These are phyloP conservation scores for Python bivittatus DNA, from an alignment of 2,113 vertebrate genomes.

Conservation along the genomic window DNA sequence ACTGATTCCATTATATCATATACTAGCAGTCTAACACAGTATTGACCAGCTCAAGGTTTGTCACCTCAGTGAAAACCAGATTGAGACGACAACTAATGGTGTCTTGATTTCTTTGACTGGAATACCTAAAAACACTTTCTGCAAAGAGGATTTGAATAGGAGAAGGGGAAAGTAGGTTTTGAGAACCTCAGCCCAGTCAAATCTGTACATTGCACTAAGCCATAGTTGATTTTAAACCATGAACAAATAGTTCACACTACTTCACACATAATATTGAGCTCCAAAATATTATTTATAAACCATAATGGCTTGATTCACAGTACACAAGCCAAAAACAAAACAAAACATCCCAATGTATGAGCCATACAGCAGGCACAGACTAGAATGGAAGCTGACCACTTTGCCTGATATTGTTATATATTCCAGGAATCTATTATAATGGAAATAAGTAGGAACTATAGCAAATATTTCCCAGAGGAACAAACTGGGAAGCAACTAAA, in stretches of 20 bases:
- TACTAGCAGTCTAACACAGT: background rate
- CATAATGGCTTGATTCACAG: background rate
- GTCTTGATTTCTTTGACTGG: background rate
- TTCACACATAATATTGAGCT: background rate
- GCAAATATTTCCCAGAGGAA: background rate
- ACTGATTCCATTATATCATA: background rate
- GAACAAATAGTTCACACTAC: background rate
- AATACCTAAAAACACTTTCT: background rate
- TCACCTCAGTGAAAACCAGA: background rate
- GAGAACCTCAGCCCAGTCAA: background rate
- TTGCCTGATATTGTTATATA: background rate
- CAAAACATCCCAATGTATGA: background rate
- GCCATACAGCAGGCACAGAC: background rate
- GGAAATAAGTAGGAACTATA: background rate
- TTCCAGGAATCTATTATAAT: background rate
- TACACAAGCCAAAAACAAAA: background rate
- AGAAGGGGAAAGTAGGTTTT: background rate
- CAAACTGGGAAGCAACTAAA: background rate
- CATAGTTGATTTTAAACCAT: background rate
- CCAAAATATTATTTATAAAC: background rate
- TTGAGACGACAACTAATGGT: background rate
- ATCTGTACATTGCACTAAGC: background rate
- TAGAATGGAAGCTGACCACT: background rate
- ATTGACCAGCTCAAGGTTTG: background rate
- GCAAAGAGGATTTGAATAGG: background rate